Percentiles rank a stretch among this genome's conserved stretches.
Evolutionary conservation across 2,113 vertebrate species (phyloP).

Genomic region (Naja naja): DNA sequence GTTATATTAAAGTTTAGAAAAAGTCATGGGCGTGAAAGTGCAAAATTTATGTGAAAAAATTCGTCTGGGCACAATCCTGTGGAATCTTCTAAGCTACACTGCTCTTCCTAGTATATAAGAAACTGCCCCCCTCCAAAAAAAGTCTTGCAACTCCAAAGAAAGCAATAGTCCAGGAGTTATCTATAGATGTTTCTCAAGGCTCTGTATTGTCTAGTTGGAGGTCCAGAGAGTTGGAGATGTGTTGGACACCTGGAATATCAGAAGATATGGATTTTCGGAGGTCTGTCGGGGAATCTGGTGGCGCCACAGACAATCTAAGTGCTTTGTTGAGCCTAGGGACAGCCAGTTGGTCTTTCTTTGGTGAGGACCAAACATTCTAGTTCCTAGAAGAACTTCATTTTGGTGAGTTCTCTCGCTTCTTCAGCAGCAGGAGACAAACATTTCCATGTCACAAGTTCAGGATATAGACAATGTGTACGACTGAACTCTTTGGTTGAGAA

Average conservation of each 20-base stretch:
- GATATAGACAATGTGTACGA: background rate
- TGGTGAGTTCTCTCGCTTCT: background rate
- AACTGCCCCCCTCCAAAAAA: no score
- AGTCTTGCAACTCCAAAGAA: background rate
- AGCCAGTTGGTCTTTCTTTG: background rate
- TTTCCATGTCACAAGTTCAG: background rate
- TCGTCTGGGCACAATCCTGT: background rate
- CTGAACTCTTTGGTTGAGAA: background rate
- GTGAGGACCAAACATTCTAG: constrained; percentile 7
- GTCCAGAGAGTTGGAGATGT: background rate
- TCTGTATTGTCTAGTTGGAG: background rate
- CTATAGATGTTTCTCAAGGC: no score
- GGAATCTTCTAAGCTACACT: background rate
- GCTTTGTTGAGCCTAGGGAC: background rate
- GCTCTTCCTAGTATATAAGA: background rate
- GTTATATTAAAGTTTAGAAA: background rate
- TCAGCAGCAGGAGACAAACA: background rate
- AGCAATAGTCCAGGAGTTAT: background rate
- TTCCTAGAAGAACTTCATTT: background rate
- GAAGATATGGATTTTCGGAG: background rate
- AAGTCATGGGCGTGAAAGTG: background rate
- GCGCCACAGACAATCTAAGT: background rate
- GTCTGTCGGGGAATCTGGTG: background rate
- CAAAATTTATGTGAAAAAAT: background rate
- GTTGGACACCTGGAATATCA: background rate